Evolutionary conservation across 30 jellyfish, hydroid and myxozoan genomes (phyloP).

Genomic region (Cassiopea xamachana): DNA sequence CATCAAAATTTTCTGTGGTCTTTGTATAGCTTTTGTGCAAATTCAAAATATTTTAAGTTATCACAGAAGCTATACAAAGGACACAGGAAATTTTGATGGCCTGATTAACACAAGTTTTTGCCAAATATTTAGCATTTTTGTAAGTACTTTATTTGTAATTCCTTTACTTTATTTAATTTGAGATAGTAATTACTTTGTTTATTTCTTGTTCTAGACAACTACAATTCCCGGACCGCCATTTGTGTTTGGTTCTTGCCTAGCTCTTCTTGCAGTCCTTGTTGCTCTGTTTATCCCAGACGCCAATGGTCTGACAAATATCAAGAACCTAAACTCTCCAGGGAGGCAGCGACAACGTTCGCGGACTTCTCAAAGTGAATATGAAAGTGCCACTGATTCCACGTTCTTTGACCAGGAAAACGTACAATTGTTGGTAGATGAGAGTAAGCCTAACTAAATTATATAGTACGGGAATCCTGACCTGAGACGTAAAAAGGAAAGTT

Average conservation of each 20-base stretch:
- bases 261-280: slow-evolving; percentile 84
- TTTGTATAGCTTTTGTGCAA: too few relatives aligned
- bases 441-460: slow-evolving; percentile 16
- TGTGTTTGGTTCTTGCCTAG: slow-evolving; percentile 96
- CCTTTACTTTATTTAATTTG: too few relatives aligned
- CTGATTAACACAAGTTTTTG: too few relatives aligned
- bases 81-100: too few relatives aligned
- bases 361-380: slow-evolving; percentile 69
- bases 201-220: slow-evolving; percentile 68
- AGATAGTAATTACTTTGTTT: not conserved
- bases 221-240: slow-evolving; percentile 98
- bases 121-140: too few relatives aligned
- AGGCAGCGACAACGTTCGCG: slow-evolving; percentile 49
- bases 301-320: slow-evolving; percentile 17
- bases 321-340: slow-evolving; percentile 44
- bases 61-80: too few relatives aligned
- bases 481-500: not conserved
- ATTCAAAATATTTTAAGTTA: too few relatives aligned
- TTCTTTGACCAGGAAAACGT: slow-evolving; percentile 34
- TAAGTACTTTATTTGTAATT: too few relatives aligned
- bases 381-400: slow-evolving; percentile 59
- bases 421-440: slow-evolving; percentile 14
- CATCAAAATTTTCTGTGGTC: too few relatives aligned
- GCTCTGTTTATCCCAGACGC: slow-evolving; percentile 94
- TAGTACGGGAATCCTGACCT: not conserved